Percentiles rank a stretch among this genome's conserved stretches.
These are phyloP conservation scores for Isurus oxyrinchus DNA, from an alignment of 2,113 vertebrate genomes.

Conservation along the genomic window DNA sequence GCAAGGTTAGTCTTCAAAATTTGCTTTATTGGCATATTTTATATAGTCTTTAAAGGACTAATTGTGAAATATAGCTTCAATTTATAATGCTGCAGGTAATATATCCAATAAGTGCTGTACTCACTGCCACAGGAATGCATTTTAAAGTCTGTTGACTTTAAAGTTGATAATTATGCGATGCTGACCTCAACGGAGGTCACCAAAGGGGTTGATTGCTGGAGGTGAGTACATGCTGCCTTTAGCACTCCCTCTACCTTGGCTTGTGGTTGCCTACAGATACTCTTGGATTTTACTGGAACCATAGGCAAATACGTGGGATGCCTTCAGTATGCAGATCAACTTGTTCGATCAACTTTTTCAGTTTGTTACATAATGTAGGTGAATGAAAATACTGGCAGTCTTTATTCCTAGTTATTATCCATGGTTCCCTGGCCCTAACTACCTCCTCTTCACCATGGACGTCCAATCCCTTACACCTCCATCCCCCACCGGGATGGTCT, in stretches of 20 bases:
- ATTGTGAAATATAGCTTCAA: background rate
- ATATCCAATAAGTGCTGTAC: background rate
- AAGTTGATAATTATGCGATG: background rate
- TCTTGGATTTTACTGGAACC: background rate
- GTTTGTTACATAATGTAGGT: background rate
- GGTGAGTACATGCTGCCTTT: background rate
- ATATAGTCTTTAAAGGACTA: background rate
- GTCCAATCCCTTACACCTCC: no score
- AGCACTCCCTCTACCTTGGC: background rate
- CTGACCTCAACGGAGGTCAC: background rate
- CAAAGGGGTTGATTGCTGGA: background rate
- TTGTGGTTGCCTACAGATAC: background rate
- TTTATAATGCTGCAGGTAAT: background rate
- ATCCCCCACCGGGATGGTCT: no score
- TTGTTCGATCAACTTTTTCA: background rate
- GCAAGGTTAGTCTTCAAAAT: slow-evolving; percentile 63
- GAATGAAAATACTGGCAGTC: background rate
- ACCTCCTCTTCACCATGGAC: no score
- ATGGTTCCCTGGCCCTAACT: background rate
- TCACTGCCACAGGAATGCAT: background rate
- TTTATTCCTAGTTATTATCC: background rate
- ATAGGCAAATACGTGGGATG: background rate
- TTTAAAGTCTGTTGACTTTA: background rate
- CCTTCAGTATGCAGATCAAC: background rate
- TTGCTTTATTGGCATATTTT: background rate